These are phyloP conservation scores for Latrodectus geometricus DNA, from an alignment of 1,140 invertebrate genomes.

Conservation along the genomic window DNA sequence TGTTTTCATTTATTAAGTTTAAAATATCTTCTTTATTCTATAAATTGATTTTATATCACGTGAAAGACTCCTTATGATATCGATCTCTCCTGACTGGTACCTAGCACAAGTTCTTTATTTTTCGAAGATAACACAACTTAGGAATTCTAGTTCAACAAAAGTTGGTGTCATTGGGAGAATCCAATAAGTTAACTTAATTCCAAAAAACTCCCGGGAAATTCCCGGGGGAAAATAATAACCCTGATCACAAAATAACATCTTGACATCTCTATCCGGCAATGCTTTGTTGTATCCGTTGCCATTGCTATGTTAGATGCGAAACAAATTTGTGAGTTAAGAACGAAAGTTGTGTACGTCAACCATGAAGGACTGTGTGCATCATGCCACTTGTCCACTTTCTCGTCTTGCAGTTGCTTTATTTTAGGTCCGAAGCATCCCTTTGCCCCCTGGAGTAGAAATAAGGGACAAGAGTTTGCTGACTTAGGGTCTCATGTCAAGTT, in stretches of 20 bases:
- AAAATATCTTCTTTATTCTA: no score
- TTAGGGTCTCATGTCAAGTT: not conserved
- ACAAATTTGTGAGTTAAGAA: not conserved
- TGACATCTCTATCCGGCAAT: not conserved
- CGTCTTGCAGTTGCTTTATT: not conserved
- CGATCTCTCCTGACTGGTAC: no score
- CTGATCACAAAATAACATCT: not conserved
- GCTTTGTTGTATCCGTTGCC: not conserved
- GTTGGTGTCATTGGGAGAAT: no score
- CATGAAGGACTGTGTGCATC: not conserved
- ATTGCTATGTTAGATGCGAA: not conserved
- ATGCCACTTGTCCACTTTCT: not conserved
- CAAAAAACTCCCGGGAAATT: no score
- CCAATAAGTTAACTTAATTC: no score
- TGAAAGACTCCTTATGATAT: no score
- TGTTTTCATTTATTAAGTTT: no score
- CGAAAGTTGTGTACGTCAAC: not conserved
- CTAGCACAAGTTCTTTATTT: no score
- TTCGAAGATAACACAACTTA: no score
- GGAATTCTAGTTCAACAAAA: no score
- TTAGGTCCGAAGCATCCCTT: not conserved
- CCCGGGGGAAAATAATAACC: not conserved
- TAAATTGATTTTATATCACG: no score
- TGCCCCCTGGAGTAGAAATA: not conserved
- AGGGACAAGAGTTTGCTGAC: not conserved